Conservation (phyloP, 92 coral and sea anemone genomes). For the Palythoa caribaeorum region DNA sequence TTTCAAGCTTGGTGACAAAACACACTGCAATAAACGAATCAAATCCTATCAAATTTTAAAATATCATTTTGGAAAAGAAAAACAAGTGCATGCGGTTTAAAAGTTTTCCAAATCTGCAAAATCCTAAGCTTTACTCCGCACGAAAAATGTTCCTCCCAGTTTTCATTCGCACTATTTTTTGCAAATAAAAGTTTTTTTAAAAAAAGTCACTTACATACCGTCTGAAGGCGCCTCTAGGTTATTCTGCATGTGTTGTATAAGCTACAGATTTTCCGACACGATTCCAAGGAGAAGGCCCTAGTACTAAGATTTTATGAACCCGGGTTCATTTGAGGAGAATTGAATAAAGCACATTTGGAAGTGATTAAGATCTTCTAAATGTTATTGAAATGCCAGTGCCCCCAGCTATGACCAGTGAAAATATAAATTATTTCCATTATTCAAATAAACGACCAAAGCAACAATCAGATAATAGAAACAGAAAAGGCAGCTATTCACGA, state of each 20-base stretch:
- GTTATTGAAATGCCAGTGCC: slow-evolving; percentile 9
- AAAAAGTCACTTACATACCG: background rate
- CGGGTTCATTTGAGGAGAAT: slow-evolving; percentile 9
- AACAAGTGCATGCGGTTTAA: background rate
- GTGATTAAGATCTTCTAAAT: slow-evolving; percentile 8
- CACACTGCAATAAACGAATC: background rate
- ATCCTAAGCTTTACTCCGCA: background rate
- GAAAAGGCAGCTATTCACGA: background rate
- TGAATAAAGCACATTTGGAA: background rate
- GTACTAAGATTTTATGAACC: background rate
- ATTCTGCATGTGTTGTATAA: background rate
- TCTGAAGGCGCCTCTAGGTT: background rate
- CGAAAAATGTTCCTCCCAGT: background rate
- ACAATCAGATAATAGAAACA: background rate
- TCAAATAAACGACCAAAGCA: background rate
- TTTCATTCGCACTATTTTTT: background rate
- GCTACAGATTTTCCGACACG: background rate
- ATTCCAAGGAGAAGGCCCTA: background rate
- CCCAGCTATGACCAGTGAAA: slow-evolving; percentile 25
- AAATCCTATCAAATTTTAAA: background rate
- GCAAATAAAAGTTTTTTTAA: background rate
- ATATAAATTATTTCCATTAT: background rate
- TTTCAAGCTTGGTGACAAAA: background rate
- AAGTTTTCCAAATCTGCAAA: background rate
- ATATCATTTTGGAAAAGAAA: background rate